Percentiles rank a stretch among this genome's conserved stretches.
Conservation (phyloP, 1,140 invertebrate genomes). For the Battus philenor region DNA sequence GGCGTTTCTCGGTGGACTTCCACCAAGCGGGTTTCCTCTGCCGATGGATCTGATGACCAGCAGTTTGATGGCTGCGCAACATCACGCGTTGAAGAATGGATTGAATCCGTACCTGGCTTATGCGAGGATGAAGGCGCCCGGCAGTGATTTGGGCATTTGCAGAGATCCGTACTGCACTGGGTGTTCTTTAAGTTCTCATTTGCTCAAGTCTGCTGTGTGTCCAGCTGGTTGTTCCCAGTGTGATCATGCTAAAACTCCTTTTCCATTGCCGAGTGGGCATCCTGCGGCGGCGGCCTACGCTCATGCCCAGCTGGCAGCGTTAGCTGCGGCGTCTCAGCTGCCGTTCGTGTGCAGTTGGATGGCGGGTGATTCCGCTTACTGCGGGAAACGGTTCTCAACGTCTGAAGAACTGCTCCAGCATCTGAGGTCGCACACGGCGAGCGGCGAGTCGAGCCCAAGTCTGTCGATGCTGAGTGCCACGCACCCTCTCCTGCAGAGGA, state of each 20-base stretch:
- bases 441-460: constrained; percentile 62
- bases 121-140: constrained; percentile 81
- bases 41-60: constrained; percentile 85
- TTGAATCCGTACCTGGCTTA: constrained; percentile 85
- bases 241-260: constrained; percentile 83
- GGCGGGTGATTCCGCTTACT: constrained; percentile 89
- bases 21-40: constrained; percentile 77
- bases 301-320: constrained; percentile 83
- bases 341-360: constrained; percentile 96
- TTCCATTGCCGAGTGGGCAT: constrained; percentile 66
- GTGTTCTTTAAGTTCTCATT: constrained; percentile 90
- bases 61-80: constrained; percentile 83
- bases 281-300: constrained; percentile 81
- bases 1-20: constrained; percentile 74
- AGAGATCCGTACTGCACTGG: constrained; percentile 94
- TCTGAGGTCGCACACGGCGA: constrained; percentile 89
- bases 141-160: constrained; percentile 82
- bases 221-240: constrained; percentile 93
- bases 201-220: constrained; percentile 83
- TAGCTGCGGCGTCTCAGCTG: constrained; percentile 84
- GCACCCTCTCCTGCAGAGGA: constrained; percentile 82
- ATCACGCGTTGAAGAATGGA: constrained; percentile 81
- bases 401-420: constrained; percentile 95
- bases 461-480: constrained; percentile 74
- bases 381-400: constrained; percentile 91